Evolutionary conservation across 2,113 vertebrate genomes (phyloP), one percentile per base, ranked within the genome.

Genomic region (Dascyllus trimaculatus): DNA sequence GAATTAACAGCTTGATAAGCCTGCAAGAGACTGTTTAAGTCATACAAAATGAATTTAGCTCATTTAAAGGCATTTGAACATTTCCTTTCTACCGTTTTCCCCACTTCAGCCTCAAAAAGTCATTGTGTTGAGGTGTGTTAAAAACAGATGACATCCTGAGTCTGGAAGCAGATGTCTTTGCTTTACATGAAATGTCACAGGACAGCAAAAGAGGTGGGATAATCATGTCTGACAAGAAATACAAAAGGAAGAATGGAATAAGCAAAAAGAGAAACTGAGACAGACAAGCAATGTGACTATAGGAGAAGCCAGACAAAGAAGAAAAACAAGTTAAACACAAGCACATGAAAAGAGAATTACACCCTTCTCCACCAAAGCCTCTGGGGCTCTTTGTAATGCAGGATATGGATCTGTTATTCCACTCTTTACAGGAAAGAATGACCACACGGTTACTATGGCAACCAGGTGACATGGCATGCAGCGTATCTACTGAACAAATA

Each of bases 401-500:
- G 69, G 64, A 79, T 82, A 63, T 56, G 58, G 75, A 86, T 84
- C 71, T 88, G 58, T 65, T 82, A 56, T 85, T 86, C 25, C 48
- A 56, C 59, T 48, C 45, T 81, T 86, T 88, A 81, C 70, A 83
- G 83, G 81, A 89, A 93, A 84, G 53, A 51, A 66, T 62, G 78
- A 73, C 59, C 67, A 35, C 26, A 74, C 38, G 11, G 57, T 84
- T 81, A 58, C 63, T 32, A 72, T 76, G 69, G 87, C 73, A 78
- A 86, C 84, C 81, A 89, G 86, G 86, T 91, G 88, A 82, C 60
- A 69, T 22, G 40, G n/a, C 73, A 71, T 54, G 22, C 4, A 0
- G 59, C 45, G 51, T n/a, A 48, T 72, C 63, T 0, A 9, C 58
- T 40, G 26, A 52, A 64, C 71, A 79, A 79, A 85, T n/a, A 78